These are phyloP conservation scores for Laticauda colubrina DNA, from an alignment of 2,113 vertebrate genomes.

Conservation along the genomic window DNA sequence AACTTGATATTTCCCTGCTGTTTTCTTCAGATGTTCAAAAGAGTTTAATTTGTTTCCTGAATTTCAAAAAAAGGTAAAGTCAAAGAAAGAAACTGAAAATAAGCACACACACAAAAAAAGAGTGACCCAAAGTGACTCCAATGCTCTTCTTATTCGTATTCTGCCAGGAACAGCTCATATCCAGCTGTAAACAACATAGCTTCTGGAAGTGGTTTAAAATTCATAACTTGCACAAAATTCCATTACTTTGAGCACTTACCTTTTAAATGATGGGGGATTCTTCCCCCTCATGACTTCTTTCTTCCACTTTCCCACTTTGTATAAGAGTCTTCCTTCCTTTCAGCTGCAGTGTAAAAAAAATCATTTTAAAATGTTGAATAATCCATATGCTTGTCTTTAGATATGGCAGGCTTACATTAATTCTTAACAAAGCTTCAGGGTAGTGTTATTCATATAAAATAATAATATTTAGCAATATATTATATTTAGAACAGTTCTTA, in stretches of 20 bases:
- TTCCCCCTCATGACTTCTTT: not conserved
- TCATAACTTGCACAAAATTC: conserved; percentile 57
- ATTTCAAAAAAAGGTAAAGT: conserved; percentile 27
- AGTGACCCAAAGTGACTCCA: conserved; percentile 23
- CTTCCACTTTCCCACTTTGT: conserved; percentile 6
- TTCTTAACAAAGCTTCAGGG: not conserved
- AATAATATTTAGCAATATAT: not conserved
- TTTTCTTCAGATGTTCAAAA: not conserved
- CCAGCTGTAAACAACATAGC: conserved; percentile 46
- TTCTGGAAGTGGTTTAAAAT: conserved; percentile 59
- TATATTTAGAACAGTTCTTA: not conserved
- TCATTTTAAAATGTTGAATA: conserved; percentile 9
- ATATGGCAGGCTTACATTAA: not conserved
- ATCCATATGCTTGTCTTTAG: not conserved
- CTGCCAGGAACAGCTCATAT: conserved; percentile 20
- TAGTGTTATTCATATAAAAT: not conserved
- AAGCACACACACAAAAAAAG: conserved; percentile 38
- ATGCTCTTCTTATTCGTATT: conserved; percentile 36
- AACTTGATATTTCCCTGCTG: not conserved
- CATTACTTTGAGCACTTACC: conserved; percentile 47
- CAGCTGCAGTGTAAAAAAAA: conserved; percentile 37
- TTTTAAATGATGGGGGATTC: conserved; percentile 44
- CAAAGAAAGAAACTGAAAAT: conserved; percentile 14
- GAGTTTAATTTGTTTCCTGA: not conserved
- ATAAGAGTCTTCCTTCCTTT: conserved; percentile 20